Conservation (phyloP, 1,140 invertebrate genomes). For the Delia radicum region DNA sequence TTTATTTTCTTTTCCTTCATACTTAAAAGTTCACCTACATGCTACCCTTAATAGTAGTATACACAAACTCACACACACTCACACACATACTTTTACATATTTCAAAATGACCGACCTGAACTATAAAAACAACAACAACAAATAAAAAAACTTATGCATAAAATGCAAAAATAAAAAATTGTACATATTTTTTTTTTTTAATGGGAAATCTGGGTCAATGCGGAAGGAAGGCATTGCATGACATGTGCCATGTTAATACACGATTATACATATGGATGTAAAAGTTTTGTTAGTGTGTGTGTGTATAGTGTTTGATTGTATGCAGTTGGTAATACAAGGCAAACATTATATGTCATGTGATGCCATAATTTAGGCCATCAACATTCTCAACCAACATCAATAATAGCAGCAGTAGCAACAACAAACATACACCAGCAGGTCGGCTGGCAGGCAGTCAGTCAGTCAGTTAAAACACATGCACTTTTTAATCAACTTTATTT, state of each 20-base stretch:
- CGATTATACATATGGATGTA: conserved; percentile 5
- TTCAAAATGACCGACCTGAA: conserved; percentile 18
- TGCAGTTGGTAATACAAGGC: conserved; percentile 15
- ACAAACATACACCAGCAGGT: too few relatives aligned
- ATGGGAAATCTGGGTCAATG: conserved; percentile 16
- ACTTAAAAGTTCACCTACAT: conserved; percentile 9
- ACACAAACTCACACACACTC: too few relatives aligned
- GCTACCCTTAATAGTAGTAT: conserved; percentile 5
- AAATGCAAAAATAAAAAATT: neutral
- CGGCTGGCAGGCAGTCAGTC: too few relatives aligned
- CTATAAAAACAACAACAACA: conserved; percentile 15
- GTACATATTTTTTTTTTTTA: neutral
- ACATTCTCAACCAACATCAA: conserved; percentile 10
- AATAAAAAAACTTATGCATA: neutral
- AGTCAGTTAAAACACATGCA: conserved; percentile 12
- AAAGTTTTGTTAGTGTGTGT: neutral
- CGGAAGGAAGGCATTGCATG: conserved; percentile 23
- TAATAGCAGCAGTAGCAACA: neutral
- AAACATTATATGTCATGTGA: conserved; percentile 20
- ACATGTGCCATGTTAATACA: conserved; percentile 16
- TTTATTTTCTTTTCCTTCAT: neutral
- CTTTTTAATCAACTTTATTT: conserved; percentile 20
- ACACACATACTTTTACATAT: neutral
- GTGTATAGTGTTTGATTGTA: neutral
- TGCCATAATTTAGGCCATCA: conserved; percentile 23